Percentiles rank a stretch among this genome's conserved stretches.
phyloP scores from a whole-genome alignment of 2,888 invertebrate species.

The Tenthredo mesomela region DNA sequence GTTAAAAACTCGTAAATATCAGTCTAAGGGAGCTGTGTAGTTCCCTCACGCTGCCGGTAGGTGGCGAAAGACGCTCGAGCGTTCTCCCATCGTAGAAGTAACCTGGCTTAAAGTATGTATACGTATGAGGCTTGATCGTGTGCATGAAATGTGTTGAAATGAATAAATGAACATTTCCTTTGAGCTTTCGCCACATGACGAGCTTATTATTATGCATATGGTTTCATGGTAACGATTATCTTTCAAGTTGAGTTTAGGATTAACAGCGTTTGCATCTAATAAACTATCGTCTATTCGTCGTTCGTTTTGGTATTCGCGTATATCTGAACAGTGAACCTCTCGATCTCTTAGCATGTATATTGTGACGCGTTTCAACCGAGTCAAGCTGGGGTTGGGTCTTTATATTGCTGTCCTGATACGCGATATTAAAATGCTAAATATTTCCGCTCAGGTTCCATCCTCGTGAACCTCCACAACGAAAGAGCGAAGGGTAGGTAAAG shows the following conservation, averaged over 20 bases:
- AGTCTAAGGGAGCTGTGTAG: neutral
- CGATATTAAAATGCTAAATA: constrained; percentile 68
- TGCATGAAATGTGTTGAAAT: neutral
- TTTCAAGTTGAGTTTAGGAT: neutral
- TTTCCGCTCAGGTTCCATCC: constrained; percentile 54
- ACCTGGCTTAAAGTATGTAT: neutral
- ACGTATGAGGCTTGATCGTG: neutral
- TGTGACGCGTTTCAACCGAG: constrained; percentile 46
- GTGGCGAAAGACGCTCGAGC: neutral
- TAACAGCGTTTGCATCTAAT: neutral
- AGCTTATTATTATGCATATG: neutral
- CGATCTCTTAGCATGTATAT: constrained; percentile 52
- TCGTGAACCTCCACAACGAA: neutral
- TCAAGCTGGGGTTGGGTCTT: constrained; percentile 29
- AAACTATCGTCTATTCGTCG: constrained; percentile 1
- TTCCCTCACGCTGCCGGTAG: neutral
- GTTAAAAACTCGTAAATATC: neutral
- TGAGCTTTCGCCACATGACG: neutral
- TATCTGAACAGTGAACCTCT: constrained; percentile 10
- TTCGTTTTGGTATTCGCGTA: neutral
- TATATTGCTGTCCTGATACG: constrained; percentile 57
- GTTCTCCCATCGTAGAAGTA: neutral
- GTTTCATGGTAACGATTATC: neutral
- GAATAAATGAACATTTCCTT: neutral
- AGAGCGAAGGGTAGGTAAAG: neutral